A percentile compares a stretch with the other conserved stretches of the same genome.
phyloP scores from a whole-genome alignment of 2,797 vertebrate species.

The Darevskia nairensis region DNA sequence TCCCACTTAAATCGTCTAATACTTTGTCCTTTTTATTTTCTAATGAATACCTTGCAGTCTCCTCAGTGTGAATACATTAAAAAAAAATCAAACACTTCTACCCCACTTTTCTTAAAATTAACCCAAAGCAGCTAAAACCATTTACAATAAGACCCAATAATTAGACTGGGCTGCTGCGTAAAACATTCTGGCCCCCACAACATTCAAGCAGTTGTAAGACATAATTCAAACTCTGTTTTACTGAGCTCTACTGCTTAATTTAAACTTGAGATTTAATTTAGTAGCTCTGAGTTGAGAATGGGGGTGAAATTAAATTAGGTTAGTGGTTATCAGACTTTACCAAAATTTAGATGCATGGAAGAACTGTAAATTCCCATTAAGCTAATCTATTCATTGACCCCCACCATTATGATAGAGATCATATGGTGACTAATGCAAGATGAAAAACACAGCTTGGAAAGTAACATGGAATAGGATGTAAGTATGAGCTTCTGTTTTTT shows the following conservation, averaged over 20 bases:
- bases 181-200: slow-evolving; percentile 69
- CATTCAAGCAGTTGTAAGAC: slow-evolving; percentile 75
- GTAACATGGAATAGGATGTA: slow-evolving; percentile 99
- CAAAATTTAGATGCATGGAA: slow-evolving; percentile 98
- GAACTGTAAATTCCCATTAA: slow-evolving; percentile 99
- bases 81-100: slow-evolving; percentile 72
- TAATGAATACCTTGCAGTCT: slow-evolving; percentile 74
- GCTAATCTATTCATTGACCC: slow-evolving; percentile 99
- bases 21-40: slow-evolving; percentile 67
- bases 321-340: slow-evolving; percentile 85
- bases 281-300: slow-evolving; percentile 79
- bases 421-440: slow-evolving; percentile 99
- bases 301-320: slow-evolving; percentile 82
- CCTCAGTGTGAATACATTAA: slow-evolving; percentile 70
- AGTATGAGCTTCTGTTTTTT: slow-evolving; percentile 99
- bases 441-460: slow-evolving; percentile 99
- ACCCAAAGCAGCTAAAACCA: slow-evolving; percentile 25
- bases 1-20: slow-evolving; percentile 78
- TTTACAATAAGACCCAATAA: slow-evolving; percentile 74
- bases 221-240: slow-evolving; percentile 75
- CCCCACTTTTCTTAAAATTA: slow-evolving; percentile 32
- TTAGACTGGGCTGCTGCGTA: slow-evolving; percentile 75
- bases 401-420: slow-evolving; percentile 99
- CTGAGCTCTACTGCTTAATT: slow-evolving; percentile 73
- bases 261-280: slow-evolving; percentile 76